phyloP scores from a whole-genome alignment of 2,888 invertebrate species.

The Piscicola geometra region DNA sequence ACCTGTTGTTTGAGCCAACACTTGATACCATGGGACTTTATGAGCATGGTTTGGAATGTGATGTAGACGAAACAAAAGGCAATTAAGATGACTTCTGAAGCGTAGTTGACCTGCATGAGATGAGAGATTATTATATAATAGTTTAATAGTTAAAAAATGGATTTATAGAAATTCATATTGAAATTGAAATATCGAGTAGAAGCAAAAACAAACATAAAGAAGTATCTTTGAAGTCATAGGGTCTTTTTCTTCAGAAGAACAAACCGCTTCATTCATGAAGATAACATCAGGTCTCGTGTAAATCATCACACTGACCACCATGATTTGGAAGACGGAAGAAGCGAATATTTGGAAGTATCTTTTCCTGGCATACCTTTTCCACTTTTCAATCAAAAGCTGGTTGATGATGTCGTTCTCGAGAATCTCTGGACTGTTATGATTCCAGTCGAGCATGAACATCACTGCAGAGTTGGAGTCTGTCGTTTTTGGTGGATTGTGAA shows the following conservation, averaged over 20 bases:
- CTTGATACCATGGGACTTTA: conserved; percentile 83
- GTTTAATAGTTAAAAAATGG: no score
- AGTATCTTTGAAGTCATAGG: no score
- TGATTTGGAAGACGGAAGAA: conserved; percentile 78
- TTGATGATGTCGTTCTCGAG: conserved; percentile 96
- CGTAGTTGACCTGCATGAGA: conserved; percentile 65
- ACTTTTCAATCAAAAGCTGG: conserved; percentile 91
- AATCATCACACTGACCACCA: conserved; percentile 80
- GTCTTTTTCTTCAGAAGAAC: no score
- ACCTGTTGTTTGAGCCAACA: conserved; percentile 89
- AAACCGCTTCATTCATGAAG: not conserved
- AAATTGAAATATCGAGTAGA: no score
- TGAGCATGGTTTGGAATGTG: conserved; percentile 83
- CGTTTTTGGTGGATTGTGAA: no score
- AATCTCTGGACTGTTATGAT: conserved; percentile 95
- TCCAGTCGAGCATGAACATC: conserved; percentile 93
- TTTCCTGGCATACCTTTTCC: conserved; percentile 96
- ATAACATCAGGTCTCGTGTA: conserved; percentile 71
- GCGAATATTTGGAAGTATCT: conserved; percentile 86
- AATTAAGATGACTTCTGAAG: conserved; percentile 78
- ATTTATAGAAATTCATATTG: no score
- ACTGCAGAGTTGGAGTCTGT: conserved; percentile 98
- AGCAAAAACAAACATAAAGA: no score
- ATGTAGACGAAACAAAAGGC: conserved; percentile 81
- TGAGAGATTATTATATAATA: no score